phyloP scores from a whole-genome alignment of 2,888 invertebrate species.

The Erebia aethiops region DNA sequence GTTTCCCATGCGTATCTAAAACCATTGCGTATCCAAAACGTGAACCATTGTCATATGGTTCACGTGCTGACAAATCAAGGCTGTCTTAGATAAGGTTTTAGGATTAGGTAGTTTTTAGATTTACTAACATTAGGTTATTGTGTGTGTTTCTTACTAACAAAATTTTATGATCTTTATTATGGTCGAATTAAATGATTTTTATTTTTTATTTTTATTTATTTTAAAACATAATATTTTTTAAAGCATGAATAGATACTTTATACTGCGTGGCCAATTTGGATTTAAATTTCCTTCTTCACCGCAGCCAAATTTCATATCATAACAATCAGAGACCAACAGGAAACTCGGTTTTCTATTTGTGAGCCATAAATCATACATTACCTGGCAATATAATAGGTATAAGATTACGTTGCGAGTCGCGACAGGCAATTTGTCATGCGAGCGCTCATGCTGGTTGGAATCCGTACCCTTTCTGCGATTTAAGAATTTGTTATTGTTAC shows the following conservation, averaged over 20 bases:
- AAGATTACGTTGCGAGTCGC: slow-evolving; percentile 59
- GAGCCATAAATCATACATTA: slow-evolving; percentile 77
- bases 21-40: no score
- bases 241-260: background rate
- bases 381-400: slow-evolving; percentile 53
- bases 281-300: background rate
- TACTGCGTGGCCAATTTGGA: background rate
- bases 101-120: no score
- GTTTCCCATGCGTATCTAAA: no score
- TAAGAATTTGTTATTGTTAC: slow-evolving; percentile 71
- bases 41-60: no score
- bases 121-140: no score
- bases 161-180: no score
- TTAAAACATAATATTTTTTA: background rate
- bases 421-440: slow-evolving; percentile 79
- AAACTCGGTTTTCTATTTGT: slow-evolving; percentile 61
- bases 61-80: no score
- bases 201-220: no score
- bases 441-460: slow-evolving; percentile 65
- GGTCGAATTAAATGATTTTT: no score
- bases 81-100: no score
- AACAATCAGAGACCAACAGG: slow-evolving; percentile 10
- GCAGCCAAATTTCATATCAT: slow-evolving; percentile 5
- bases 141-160: no score
- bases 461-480: slow-evolving; percentile 65